Evolutionary conservation across 2,888 invertebrate species (phyloP), one percentile per base, ranked within the genome.

Genomic region (Oligia strigilis): DNA sequence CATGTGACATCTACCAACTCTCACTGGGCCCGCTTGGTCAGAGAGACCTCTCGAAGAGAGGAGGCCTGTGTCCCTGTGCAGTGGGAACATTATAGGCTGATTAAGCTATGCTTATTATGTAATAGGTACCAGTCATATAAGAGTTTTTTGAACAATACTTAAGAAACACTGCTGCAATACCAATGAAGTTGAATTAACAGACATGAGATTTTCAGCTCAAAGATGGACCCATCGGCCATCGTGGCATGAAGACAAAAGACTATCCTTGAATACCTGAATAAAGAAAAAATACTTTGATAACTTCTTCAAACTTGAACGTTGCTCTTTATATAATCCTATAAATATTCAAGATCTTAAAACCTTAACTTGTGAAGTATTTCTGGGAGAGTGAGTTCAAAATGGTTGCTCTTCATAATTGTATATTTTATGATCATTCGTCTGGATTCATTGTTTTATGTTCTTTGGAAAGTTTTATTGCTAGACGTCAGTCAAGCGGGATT

Each of bases 311-410:
- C 46, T 77, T 60, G 13, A 77, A 69, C 49, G 55, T 70, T 84
- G 58, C 77, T 77, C 77, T 75, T 75, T 77, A 77, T 40, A 62
- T 65, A 74, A 85, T 87, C 64, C 85, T 77, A 85, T 77, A 81
- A 85, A 85, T 85, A 85, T 85, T 85, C 81, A 85, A 77, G 64
- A 74, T 65, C 77, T 87, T 78, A 78, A 81, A 81, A 75, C 73
- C 49, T 77, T 77, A 71, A 77, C 58, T 87, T 64, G 49, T 52
- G 17, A 87, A 85, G 73, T 81, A 58, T 85, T 85, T 85, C 82
- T 76, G 65, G 62, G 60, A 69, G 78, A 85, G 62, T 77, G 69
- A 40, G 13, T 36, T 58, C 62, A 66, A 75, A 86, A 79, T 23
- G 77, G 75, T 77, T 73, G 46, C 72, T 75, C 83, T 64, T 80